Evolutionary conservation across 2,797 vertebrate species (phyloP).

Genomic region (Octomys mimax): DNA sequence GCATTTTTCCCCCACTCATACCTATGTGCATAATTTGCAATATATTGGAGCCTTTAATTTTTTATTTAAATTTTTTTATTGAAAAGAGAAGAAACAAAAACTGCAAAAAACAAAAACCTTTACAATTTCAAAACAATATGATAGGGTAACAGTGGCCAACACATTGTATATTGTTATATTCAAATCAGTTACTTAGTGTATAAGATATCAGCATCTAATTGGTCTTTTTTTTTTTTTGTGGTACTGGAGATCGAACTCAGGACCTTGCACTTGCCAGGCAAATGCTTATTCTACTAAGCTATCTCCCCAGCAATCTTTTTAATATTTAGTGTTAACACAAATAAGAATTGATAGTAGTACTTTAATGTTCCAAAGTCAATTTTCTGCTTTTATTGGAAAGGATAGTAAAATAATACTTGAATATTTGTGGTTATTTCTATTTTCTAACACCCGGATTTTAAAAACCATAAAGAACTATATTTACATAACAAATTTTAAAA

Average conservation of each 20-base stretch:
- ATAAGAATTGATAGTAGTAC: not conserved
- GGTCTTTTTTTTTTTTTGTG: too few species aligned
- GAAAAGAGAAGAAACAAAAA: too few species aligned
- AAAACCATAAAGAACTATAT: slow-evolving; percentile 12
- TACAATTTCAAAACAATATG: too few species aligned
- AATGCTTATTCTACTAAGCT: too few species aligned
- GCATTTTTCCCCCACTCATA: not conserved
- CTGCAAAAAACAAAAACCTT: too few species aligned
- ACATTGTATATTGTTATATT: too few species aligned
- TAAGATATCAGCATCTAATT: too few species aligned
- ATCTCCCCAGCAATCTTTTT: not conserved
- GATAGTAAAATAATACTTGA: slow-evolving; percentile 1
- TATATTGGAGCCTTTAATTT: slow-evolving; percentile 16
- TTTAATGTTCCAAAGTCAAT: slow-evolving; percentile 27
- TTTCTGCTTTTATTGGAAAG: slow-evolving; percentile 27
- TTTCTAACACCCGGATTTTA: slow-evolving; percentile 14
- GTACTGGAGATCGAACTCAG: too few species aligned
- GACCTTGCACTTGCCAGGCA: too few species aligned
- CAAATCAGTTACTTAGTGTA: too few species aligned
- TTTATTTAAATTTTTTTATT: too few species aligned
- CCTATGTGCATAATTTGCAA: slow-evolving; percentile 1
- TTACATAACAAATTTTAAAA: not conserved
- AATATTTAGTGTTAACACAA: slow-evolving; percentile 43
- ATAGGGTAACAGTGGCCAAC: too few species aligned
- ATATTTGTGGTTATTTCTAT: not conserved